These are phyloP conservation scores for Grantiella picta DNA, from an alignment of 2,113 vertebrate species.

Conservation along the genomic window DNA sequence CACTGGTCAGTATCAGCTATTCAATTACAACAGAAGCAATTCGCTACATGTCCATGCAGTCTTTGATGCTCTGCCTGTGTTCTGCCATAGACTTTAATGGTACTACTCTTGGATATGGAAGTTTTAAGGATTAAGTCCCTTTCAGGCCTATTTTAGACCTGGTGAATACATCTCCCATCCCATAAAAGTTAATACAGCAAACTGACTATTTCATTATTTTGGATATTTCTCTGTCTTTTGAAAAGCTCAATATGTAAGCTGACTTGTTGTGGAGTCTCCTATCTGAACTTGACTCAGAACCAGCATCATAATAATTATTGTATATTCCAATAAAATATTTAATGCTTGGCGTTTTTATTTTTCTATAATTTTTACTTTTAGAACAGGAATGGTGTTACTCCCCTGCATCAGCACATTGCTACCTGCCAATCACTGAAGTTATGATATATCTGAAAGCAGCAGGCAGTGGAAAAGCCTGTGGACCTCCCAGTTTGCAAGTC, in stretches of 20 bases:
- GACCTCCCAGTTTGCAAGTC: neutral
- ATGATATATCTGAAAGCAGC: fast-evolving
- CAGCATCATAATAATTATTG: neutral
- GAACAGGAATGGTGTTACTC: neutral
- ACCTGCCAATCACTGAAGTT: neutral
- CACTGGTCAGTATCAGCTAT: neutral
- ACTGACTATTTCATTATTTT: neutral
- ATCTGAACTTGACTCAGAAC: neutral
- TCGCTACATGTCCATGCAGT: neutral
- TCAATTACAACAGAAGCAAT: neutral
- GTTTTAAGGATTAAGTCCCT: neutral
- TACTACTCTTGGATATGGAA: neutral
- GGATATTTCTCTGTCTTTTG: neutral
- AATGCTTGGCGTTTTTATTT: neutral
- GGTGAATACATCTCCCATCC: neutral
- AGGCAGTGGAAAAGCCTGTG: neutral
- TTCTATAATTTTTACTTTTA: neutral
- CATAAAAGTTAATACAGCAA: neutral
- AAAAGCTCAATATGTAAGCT: neutral
- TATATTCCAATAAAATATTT: neutral
- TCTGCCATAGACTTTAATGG: neutral
- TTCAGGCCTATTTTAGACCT: neutral
- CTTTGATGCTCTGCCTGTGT: neutral
- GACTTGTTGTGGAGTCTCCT: neutral
- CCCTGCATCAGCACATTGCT: neutral